A percentile compares a stretch with the other conserved stretches of the same genome.
These are phyloP conservation scores for Luidia sarsii DNA, from an alignment of 53 echinoderm and acorn worm genomes.

Conservation along the genomic window DNA sequence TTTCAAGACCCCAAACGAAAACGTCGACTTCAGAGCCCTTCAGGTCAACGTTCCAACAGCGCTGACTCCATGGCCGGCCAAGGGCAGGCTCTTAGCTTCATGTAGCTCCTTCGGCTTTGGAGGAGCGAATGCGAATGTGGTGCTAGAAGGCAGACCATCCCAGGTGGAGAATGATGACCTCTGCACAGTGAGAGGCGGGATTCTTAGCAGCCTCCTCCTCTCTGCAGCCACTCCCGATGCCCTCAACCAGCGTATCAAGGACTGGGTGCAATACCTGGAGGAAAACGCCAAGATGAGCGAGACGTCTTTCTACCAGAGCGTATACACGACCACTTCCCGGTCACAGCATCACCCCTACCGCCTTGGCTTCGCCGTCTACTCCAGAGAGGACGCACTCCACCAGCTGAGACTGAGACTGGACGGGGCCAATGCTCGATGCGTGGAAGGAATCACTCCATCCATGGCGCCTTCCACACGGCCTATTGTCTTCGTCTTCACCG, in stretches of 20 bases:
- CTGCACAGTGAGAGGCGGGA: too few relatives aligned
- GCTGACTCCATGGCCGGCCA: slow-evolving; percentile 45
- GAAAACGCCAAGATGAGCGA: not conserved
- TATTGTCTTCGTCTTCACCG: slow-evolving; percentile 63
- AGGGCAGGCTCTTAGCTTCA: slow-evolving; percentile 6
- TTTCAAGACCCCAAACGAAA: slow-evolving; percentile 60
- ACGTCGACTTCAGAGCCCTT: slow-evolving; percentile 48
- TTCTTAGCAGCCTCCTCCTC: slow-evolving; percentile 36
- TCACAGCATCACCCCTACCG: slow-evolving; percentile 63
- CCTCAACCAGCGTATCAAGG: slow-evolving; percentile 28
- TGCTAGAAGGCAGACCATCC: slow-evolving; percentile 23
- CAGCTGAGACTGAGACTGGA: slow-evolving; percentile 26
- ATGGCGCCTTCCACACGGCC: not conserved
- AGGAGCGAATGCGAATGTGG: slow-evolving; percentile 64
- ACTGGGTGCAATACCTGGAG: slow-evolving; percentile 47
- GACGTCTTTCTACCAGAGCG: not conserved
- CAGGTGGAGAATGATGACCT: too few relatives aligned
- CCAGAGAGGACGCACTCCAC: slow-evolving; percentile 45
- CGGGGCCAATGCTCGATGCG: not conserved
- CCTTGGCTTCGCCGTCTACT: slow-evolving; percentile 18
- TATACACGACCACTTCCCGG: slow-evolving; percentile 49
- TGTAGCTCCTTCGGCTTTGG: slow-evolving; percentile 75
- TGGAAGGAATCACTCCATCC: slow-evolving; percentile 45
- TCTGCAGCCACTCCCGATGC: slow-evolving; percentile 55
- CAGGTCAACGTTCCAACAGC: slow-evolving; percentile 34